Base-by-base conservation (phyloP, 2,797 vertebrate species). In the Columba guinea region DNA sequence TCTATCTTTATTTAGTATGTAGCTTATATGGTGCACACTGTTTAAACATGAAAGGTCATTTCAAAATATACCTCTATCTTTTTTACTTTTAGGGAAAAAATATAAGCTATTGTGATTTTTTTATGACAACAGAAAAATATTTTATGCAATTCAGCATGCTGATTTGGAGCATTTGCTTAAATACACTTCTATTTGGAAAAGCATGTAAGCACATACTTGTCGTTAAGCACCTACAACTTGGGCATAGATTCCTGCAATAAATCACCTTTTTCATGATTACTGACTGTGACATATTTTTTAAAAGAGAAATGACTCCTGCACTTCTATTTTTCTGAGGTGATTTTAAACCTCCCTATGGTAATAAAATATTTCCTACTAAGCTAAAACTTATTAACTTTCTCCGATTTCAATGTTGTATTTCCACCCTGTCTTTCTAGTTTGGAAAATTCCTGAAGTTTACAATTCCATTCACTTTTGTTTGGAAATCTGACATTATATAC, bases 301-400 rank as follows among this genome's bases (percentile, higher is more conserved):
- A 90, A 87, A 85, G 46, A 87, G n/a, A 87, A 89, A 74, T 74
- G 9, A 30, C 30, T 92, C 60, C 44, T 78, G 39, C 41, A 60
- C 13, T 80, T 87, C 55, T 91, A 34, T 91, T 92, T 89, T 91
- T 88, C 79, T 88, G 76, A 69, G 69, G 58, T 5, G 12, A 81
- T 93, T 94, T 94, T 73, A 92, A 92, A 69, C 23, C 34, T 96
- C 79, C 18, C 69, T 62, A 13, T 81, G 34, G 75, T 77, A 93
- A 93, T 89, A 93, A 93, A 89, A 91, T 84, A 96, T 95, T 96
- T 95, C 76, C 79, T 89, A 68, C 49, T 68, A 67, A 91, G 34
- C 30, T 81, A 94, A 87, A 87, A 62, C 24, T 92, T 83, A 81
- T 70, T 85, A 75, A 68, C 23, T 85, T 93, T 92, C 92, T 94